Evolutionary conservation across 2,888 invertebrate species (phyloP), one percentile per base, ranked within the genome.

Genomic region (Phengaris arion): DNA sequence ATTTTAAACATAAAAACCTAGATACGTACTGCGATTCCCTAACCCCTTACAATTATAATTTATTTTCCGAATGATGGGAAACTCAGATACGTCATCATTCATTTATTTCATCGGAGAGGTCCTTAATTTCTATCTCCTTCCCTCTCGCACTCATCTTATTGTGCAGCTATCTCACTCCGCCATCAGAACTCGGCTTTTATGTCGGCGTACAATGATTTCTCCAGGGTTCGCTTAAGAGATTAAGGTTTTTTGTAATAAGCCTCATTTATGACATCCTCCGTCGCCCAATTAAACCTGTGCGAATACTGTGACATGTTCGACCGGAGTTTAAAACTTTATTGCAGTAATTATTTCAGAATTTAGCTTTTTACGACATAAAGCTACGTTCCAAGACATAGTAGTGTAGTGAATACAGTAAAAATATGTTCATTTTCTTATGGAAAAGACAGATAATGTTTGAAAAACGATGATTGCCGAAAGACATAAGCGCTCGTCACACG

Each of bases 61-160:
- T 35, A 64, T 74, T 51, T 52, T 15, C 9, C 45, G 48, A 59
- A 74, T 59, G 22, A 74, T 57, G n/a, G 55, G 81, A 81, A 79
- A 73, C 68, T 76, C 82, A 82, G 45, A 78, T 83, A 77, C 85
- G 10, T 45, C 81, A 15, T 84, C 89, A 79, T 87, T 6, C 83
- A n/a, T 74, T 10, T 51, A 78, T 75, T 75, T 45, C 83, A 68
- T 80, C 76, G 12, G 79, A 83, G 83, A 85, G 87, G 85, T 89
- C 88, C 90, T 91, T 90, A 89, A 92, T 91, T 91, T 90, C 82
- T 86, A 77, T 81, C 48, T 12, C 83, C 74, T 6, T 88, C 89
- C 79, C 84, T 79, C 46, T 91, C 87, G 59, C 77, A 76, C 87
- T 0, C 73, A 51, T 2, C 6, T 13, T 0, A 10, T 13, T 7